Percentiles rank a stretch among this genome's conserved stretches.
phyloP scores from a whole-genome alignment of 2,888 invertebrate species.

The Strigamia maritima region DNA sequence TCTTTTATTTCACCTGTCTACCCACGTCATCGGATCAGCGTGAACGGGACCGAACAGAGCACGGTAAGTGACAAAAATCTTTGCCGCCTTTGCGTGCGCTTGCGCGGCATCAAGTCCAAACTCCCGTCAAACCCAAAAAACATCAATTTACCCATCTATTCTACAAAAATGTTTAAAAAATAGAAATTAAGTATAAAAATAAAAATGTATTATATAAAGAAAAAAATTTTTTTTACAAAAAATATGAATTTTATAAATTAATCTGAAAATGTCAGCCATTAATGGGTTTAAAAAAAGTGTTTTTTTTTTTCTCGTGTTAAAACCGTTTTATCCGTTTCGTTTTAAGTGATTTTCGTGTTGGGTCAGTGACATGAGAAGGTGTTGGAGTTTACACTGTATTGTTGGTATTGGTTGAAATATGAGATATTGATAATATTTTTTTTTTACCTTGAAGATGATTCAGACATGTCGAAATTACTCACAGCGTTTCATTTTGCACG shows the following conservation, averaged over 20 bases:
- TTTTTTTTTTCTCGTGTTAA: background rate
- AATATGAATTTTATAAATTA: too few species aligned
- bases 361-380: too few species aligned
- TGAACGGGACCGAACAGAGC: background rate
- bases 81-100: background rate
- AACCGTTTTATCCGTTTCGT: background rate
- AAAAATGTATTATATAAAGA: too few species aligned
- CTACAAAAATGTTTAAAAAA: too few species aligned
- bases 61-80: background rate
- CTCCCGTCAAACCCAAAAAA: background rate
- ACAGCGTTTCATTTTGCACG: background rate
- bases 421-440: background rate
- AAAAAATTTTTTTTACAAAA: too few species aligned
- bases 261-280: background rate
- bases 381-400: too few species aligned
- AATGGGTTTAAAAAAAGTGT: background rate
- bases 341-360: background rate
- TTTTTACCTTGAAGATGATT: background rate
- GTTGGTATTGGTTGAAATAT: too few species aligned
- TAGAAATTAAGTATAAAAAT: too few species aligned
- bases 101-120: background rate
- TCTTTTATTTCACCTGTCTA: background rate
- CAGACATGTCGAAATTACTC: background rate
- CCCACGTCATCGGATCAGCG: background rate
- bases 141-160: background rate